phyloP scores from a whole-genome alignment of 2,888 invertebrate species.

The Apantesis nais region DNA sequence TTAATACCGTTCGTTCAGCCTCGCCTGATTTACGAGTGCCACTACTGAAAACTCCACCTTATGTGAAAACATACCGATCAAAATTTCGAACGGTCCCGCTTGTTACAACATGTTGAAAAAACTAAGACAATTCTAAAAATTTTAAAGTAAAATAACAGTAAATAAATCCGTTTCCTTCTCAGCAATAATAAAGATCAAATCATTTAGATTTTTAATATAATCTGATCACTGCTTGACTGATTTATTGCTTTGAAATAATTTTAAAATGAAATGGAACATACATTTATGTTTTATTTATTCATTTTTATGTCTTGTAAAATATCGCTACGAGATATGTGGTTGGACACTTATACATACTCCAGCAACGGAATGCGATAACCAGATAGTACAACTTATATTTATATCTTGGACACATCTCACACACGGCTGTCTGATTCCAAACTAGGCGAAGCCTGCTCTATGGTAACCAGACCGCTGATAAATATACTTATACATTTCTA shows the following conservation, averaged over 20 bases:
- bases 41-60: slow-evolving; percentile 56
- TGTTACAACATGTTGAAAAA: neutral
- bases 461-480: too few relatives aligned
- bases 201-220: neutral
- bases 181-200: neutral
- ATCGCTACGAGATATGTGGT: neutral
- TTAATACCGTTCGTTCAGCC: slow-evolving; percentile 54
- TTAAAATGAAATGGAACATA: too few relatives aligned
- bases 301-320: neutral
- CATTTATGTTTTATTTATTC: neutral
- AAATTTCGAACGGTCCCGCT: slow-evolving; percentile 11
- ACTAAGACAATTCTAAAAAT: too few relatives aligned
- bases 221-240: too few relatives aligned
- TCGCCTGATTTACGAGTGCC: slow-evolving; percentile 55
- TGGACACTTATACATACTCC: neutral
- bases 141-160: too few relatives aligned
- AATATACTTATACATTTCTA: too few relatives aligned
- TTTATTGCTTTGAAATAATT: too few relatives aligned
- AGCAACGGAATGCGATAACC: too few relatives aligned
- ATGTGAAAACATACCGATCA: slow-evolving; percentile 37
- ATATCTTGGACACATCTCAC: too few relatives aligned
- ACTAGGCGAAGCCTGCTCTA: too few relatives aligned
- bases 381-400: too few relatives aligned
- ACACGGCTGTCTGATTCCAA: too few relatives aligned
- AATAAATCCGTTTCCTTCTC: neutral